Evolutionary conservation across 2,797 vertebrate genomes (phyloP), one percentile per base, ranked within the genome.

Genomic region (Gallirallus australis): DNA sequence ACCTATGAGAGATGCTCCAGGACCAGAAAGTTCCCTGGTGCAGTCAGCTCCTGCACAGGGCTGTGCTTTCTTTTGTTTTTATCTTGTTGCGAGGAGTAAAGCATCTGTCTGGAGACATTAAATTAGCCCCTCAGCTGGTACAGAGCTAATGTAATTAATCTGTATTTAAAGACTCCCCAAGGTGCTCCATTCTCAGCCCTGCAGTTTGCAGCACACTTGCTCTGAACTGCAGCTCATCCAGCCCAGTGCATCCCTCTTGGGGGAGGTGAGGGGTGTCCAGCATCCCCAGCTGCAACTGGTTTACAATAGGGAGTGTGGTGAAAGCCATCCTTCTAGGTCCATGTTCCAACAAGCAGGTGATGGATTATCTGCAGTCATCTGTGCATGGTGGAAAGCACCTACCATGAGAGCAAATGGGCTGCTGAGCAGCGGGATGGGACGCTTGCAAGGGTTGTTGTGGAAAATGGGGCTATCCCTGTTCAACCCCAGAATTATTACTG

Each of bases 111-210:
- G 79, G 64, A 92, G 95, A 93, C 15, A 21, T 96, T 70, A 84
- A 97, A 96, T 96, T 64, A 90, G 91, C 70, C 85, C 73, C 81
- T 80, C 9, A 71, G 96, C 82, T 90, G 82, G 76, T 91, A 80
- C 50, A 78, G 48, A 90, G 37, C 52, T 90, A 76, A 85, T 93
- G 83, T 94, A 96, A 97, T 97, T 96, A 96, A 92, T 83, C 48
- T 87, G 59, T 64, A 66, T 72, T 40, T 95, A 92, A 96, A 90
- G 89, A 37, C 61, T 97, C 95, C 96, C 96, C 54, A 7, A 54
- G 90, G 93, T 89, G 20, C 63, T 75, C 72, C 85, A 79, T 86
- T 64, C 97, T 57, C 83, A 92, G 56, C 79, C 54, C 4, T 4
- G 82, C 2, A 0, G 47, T 73, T 71, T 23, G 60, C 64, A 57